Evolutionary conservation across 2,888 invertebrate species (phyloP).

Genomic region (Ennomos quercinarius): DNA sequence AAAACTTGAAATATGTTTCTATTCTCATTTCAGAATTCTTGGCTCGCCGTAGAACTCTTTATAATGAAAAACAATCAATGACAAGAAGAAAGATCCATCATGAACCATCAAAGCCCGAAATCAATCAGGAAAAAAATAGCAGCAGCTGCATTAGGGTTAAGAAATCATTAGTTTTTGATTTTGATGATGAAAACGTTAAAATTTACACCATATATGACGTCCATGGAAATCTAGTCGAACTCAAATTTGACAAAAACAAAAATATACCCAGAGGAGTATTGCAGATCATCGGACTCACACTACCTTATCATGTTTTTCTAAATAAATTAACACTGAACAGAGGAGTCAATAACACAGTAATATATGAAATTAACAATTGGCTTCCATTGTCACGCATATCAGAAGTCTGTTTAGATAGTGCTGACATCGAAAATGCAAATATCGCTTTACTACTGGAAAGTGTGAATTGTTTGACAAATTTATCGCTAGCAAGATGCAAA

Average conservation of each 20-base stretch:
- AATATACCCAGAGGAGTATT: slow-evolving; percentile 51
- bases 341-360: slow-evolving; percentile 44
- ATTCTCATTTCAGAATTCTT: no score
- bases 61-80: no score
- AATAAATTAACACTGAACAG: slow-evolving; percentile 49
- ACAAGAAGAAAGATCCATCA: no score
- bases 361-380: slow-evolving; percentile 59
- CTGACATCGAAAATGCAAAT: slow-evolving; percentile 51
- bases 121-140: no score
- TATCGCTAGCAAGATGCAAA: slow-evolving; percentile 61
- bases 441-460: slow-evolving; percentile 55
- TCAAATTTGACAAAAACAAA: slow-evolving; percentile 53
- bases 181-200: no score
- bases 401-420: slow-evolving; percentile 59
- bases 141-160: no score
- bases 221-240: slow-evolving; percentile 47
- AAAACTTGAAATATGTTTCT: no score
- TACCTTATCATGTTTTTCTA: slow-evolving; percentile 50
- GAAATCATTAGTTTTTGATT: no score
- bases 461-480: slow-evolving; percentile 43
- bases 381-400: slow-evolving; percentile 55
- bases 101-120: no score
- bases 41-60: no score
- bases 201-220: slow-evolving; percentile 41
- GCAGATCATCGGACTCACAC: slow-evolving; percentile 52